Evolutionary conservation across 2,113 vertebrate species (phyloP).

Genomic region (Platichthys flesus): DNA sequence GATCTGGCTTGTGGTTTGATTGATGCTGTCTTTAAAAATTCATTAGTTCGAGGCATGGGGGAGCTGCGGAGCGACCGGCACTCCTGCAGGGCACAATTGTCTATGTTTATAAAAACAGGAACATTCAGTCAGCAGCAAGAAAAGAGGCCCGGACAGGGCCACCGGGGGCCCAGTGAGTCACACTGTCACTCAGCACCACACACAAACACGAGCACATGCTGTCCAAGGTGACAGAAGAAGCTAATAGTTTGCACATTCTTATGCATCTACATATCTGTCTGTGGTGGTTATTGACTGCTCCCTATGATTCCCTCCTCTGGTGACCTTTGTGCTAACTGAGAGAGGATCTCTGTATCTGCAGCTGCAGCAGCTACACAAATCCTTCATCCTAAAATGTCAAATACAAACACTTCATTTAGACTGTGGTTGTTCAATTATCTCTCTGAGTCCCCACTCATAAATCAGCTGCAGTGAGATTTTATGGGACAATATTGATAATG

Average conservation of each 20-base stretch:
- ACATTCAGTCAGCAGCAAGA: constrained; percentile 49
- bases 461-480: constrained; percentile 25
- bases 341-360: neutral
- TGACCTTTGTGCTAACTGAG: neutral
- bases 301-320: neutral
- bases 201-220: neutral
- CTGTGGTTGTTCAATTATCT: constrained; percentile 34
- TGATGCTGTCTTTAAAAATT: constrained; percentile 81
- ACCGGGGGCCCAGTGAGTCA: constrained; percentile 46
- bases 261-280: constrained; percentile 18
- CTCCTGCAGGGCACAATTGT: constrained; percentile 71
- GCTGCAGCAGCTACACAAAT: constrained; percentile 10
- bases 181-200: constrained; percentile 13
- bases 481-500: constrained; percentile 11
- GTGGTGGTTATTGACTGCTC: constrained; percentile 26
- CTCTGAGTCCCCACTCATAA: constrained; percentile 7
- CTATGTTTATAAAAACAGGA: constrained; percentile 72
- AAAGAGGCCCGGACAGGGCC: constrained; percentile 44
- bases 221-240: neutral
- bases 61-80: constrained; percentile 51
- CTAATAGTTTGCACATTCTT: neutral
- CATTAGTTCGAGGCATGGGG: constrained; percentile 75
- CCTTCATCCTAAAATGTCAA: constrained; percentile 22
- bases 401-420: constrained; percentile 29
- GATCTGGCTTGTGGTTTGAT: constrained; percentile 77